phyloP scores from a whole-genome alignment of 2,888 invertebrate genomes.

The Dioctria linearis region DNA sequence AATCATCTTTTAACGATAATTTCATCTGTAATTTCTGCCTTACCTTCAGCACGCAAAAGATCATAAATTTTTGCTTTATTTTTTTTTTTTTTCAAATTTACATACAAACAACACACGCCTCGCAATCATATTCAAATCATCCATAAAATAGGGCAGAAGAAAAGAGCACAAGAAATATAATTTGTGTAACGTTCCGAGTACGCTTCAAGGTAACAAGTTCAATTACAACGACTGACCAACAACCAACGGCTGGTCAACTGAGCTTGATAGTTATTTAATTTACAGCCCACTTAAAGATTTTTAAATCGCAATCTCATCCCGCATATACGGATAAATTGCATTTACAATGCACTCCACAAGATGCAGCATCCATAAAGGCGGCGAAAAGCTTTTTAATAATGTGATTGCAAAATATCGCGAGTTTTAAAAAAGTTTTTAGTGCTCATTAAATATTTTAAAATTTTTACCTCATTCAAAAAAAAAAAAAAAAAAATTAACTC shows the following conservation, averaged over 20 bases:
- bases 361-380: neutral
- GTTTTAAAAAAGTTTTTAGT: neutral
- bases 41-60: no score
- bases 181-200: neutral
- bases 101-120: neutral
- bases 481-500: neutral
- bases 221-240: conserved; percentile 55
- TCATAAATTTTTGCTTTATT: no score
- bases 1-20: no score
- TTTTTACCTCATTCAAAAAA: neutral
- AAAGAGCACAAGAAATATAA: neutral
- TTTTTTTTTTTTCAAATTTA: neutral
- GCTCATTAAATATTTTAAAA: neutral
- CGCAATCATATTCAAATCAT: conserved; percentile 12
- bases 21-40: no score
- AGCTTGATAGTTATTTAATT: conserved; percentile 54
- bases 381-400: no score
- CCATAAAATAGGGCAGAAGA: conserved; percentile 34
- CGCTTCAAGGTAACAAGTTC: conserved; percentile 58
- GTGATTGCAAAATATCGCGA: neutral
- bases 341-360: conserved; percentile 16
- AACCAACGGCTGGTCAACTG: conserved; percentile 9
- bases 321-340: neutral
- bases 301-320: conserved; percentile 15
- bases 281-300: conserved; percentile 40